Conservation (phyloP, 2,113 vertebrate species). For the Xiphias gladius region DNA sequence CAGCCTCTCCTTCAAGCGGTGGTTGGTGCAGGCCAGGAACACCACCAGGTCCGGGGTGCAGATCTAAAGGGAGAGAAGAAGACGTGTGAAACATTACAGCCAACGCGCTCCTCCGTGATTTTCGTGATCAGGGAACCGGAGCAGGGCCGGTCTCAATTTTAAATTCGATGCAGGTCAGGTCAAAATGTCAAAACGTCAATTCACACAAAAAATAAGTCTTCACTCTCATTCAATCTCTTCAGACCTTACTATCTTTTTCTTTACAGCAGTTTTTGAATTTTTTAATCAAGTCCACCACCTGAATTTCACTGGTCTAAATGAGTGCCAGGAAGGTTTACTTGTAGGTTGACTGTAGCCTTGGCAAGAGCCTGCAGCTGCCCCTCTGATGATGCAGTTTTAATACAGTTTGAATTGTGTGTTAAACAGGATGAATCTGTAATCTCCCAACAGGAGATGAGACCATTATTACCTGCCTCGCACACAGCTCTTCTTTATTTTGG, state of each 20-base stretch:
- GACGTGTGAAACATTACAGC: background rate
- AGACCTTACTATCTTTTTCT: background rate
- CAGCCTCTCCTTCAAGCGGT: constrained; percentile 93
- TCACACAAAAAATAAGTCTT: constrained; percentile 26
- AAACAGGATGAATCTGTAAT: constrained; percentile 5
- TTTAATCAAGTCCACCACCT: constrained; percentile 7
- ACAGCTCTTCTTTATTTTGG: constrained; percentile 11
- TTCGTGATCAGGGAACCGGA: background rate
- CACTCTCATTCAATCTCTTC: background rate
- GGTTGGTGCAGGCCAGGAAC: constrained; percentile 94
- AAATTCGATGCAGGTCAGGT: background rate
- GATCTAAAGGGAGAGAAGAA: constrained; percentile 85
- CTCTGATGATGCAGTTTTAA: background rate
- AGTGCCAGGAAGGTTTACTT: background rate
- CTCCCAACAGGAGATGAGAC: background rate
- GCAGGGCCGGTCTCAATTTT: background rate
- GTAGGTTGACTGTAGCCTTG: background rate
- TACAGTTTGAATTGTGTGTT: constrained; percentile 21
- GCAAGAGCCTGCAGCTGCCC: constrained; percentile 3
- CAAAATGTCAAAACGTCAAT: constrained; percentile 26
- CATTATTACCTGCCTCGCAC: background rate
- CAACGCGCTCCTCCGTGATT: background rate
- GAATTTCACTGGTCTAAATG: constrained; percentile 24
- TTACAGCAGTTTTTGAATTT: background rate
- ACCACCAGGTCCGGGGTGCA: constrained; percentile 97